Percentiles rank a stretch among this genome's conserved stretches.
Evolutionary conservation across 2,113 vertebrate species (phyloP).

Genomic region (Myanophis thanlyinensis): DNA sequence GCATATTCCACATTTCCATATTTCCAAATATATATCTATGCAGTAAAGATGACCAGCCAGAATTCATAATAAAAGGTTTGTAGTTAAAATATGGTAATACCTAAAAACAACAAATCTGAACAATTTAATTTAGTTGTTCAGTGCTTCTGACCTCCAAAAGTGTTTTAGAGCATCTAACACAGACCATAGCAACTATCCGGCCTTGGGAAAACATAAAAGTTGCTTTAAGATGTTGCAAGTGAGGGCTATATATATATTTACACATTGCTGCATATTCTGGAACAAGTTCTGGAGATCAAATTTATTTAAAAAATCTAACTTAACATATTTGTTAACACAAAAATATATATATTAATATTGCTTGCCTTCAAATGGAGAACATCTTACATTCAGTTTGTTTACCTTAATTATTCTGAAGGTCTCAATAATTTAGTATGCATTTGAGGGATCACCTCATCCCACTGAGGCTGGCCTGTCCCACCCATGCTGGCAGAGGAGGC

Average conservation of each 20-base stretch:
- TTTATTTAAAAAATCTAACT: neutral
- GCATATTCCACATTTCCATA: rapidly evolving
- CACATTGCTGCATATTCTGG: neutral
- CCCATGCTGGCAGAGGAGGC: no score
- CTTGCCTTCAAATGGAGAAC: neutral
- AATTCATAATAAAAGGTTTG: neutral
- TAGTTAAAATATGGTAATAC: neutral
- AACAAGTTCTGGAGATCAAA: neutral
- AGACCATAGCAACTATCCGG: neutral
- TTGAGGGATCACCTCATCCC: no score
- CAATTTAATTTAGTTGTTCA: neutral
- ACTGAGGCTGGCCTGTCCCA: no score
- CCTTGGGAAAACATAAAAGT: neutral
- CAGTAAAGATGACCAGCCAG: neutral
- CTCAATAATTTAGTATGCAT: neutral
- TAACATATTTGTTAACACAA: neutral
- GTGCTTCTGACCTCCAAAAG: neutral
- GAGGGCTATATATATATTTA: neutral
- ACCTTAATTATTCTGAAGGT: neutral
- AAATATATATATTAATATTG: rapidly evolving
- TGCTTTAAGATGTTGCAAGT: neutral
- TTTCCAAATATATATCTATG: neutral
- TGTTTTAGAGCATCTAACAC: neutral
- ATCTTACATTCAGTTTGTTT: neutral
- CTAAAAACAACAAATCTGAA: neutral